These are phyloP conservation scores for Carposina sasakii DNA, from an alignment of 1,140 invertebrate genomes.

Conservation along the genomic window DNA sequence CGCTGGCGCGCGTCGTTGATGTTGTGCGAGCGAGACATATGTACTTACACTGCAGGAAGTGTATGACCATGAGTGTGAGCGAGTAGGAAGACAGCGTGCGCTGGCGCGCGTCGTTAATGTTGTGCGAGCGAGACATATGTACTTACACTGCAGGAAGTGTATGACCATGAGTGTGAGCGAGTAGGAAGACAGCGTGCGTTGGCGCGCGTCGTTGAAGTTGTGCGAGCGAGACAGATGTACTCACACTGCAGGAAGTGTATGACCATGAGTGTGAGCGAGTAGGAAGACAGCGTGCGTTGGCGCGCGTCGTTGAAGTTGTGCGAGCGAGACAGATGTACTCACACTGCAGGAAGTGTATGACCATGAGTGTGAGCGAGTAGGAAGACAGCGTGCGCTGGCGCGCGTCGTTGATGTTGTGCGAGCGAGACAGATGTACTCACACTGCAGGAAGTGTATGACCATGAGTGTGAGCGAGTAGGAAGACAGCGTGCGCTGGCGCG, in stretches of 20 bases:
- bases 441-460: conserved; percentile 97
- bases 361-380: conserved; percentile 97
- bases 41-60: conserved; percentile 94
- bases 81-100: conserved; percentile 98
- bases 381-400: conserved; percentile 96
- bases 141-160: conserved; percentile 94
- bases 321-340: conserved; percentile 62
- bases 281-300: conserved; percentile 89
- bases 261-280: conserved; percentile 97
- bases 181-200: conserved; percentile 96
- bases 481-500: conserved; percentile 94
- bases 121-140: conserved; percentile 72
- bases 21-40: too few species aligned
- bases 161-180: conserved; percentile 97
- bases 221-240: conserved; percentile 76
- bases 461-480: conserved; percentile 97
- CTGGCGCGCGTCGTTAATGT: conserved; percentile 96
- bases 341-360: conserved; percentile 97
- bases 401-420: conserved; percentile 96
- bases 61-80: conserved; percentile 96
- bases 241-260: conserved; percentile 96
- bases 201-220: conserved; percentile 96
- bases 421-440: conserved; percentile 82
- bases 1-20: conserved; percentile 97
- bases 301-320: not conserved